phyloP scores from a whole-genome alignment of 2,888 invertebrate genomes.

The Pseudococcus longispinus region DNA sequence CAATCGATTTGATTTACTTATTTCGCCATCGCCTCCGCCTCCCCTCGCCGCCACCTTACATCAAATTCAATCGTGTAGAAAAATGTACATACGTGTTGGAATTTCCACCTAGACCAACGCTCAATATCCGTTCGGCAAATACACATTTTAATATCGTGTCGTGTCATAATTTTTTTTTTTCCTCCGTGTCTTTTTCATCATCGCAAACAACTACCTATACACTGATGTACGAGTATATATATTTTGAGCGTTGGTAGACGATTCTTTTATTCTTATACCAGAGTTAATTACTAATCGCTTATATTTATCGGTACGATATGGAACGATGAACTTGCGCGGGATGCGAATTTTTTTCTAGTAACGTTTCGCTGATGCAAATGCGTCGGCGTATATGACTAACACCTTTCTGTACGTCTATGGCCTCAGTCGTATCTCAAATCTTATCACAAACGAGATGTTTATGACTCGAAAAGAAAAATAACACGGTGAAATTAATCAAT shows the following conservation, averaged over 20 bases:
- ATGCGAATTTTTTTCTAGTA: neutral
- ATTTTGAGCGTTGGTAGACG: neutral
- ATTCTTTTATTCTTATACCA: neutral
- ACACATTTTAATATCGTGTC: neutral
- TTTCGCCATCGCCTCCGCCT: neutral
- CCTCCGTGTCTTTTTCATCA: neutral
- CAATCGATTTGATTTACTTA: conserved; percentile 38
- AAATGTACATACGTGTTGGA: conserved; percentile 17
- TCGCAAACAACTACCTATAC: neutral
- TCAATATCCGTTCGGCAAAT: neutral
- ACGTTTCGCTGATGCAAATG: neutral
- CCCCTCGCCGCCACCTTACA: neutral
- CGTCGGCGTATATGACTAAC: neutral
- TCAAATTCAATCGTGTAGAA: neutral
- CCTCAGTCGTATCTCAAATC: neutral
- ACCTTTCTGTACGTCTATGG: neutral
- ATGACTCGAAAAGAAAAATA: neutral
- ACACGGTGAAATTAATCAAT: neutral
- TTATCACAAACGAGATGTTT: neutral
- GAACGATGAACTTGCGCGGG: conserved; percentile 17
- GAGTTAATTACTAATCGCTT: neutral
- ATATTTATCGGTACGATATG: neutral
- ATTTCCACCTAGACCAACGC: neutral
- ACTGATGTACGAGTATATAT: neutral
- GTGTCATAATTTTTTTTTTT: neutral